Evolutionary conservation across 2,797 vertebrate species (phyloP), one percentile per base, ranked within the genome.

Genomic region (Phylloscopus collybita): DNA sequence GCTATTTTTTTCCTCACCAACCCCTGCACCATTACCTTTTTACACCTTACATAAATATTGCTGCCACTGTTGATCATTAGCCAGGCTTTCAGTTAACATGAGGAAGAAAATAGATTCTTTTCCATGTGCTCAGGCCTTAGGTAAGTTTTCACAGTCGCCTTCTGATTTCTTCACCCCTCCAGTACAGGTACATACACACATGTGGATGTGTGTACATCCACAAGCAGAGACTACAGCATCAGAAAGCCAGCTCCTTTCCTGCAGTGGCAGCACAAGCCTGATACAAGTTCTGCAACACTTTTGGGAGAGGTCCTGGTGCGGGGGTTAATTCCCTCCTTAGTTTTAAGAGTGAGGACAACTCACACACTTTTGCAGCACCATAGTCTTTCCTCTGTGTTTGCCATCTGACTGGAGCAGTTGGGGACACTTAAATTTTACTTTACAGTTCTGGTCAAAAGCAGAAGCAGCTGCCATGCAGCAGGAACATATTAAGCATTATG

Each of bases 151-250:
- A 66, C 13, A 40, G 19, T 45, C 15, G 19, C 20, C 16, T 34
- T 61, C 29, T 42, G 26, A 29, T 50, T 65, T 65, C 36, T 21
- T 27, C 42, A 13, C 17, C 14, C 38, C 8, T 34, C 29, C 10
- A 16, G 13, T 40, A 40, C 10, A 16, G 36, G 11, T 40, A 36
- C 18, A 32, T 23, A 54, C 6, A 40, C 16, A 36, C 27, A 7
- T 10, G 3, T 11, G 10, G n/a, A 13, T 0, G 3, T 11, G 10
- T 1, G 0, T 25, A 40, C 0, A 0, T 42, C 49, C 30, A 49
- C 16, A 1, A 49, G 11, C 16, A 60, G 29, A 27, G 18, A 34
- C 44, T 49, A 18, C 40, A 65, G 29, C 25, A 19, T 32, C 32
- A 45, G 47, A 40, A n/a, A 50, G 60, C 45, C 22, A 10, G 26